Percentiles rank a stretch among this genome's conserved stretches.
Conservation (phyloP, 1,140 invertebrate species). For the Heliconius congener region DNA sequence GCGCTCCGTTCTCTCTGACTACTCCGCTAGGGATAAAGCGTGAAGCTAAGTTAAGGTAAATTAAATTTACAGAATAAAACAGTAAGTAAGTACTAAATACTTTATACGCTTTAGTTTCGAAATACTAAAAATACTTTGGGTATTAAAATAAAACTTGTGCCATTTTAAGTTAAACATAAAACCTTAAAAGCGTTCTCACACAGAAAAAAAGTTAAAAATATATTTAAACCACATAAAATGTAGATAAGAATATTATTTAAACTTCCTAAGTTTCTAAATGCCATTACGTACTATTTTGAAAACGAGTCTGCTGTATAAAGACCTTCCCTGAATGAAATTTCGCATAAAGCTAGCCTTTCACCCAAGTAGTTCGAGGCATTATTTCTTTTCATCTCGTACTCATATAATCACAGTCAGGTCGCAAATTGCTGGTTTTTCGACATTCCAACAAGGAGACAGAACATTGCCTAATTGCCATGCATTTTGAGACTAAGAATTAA, state of each 20-base stretch:
- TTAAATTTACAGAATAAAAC: too few relatives aligned
- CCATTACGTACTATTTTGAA: slow-evolving; percentile 22
- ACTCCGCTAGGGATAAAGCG: too few relatives aligned
- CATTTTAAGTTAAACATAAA: slow-evolving; percentile 4
- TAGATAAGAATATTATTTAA: slow-evolving; percentile 15
- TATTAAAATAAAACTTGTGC: neutral
- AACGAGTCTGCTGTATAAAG: slow-evolving; percentile 32
- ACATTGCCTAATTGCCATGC: slow-evolving; percentile 39
- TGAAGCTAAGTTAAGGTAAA: too few relatives aligned
- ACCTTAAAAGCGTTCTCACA: neutral
- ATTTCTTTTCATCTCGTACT: slow-evolving; percentile 39
- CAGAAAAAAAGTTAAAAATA: neutral
- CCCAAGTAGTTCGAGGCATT: slow-evolving; percentile 36
- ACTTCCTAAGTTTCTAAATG: slow-evolving; percentile 15
- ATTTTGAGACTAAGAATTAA: slow-evolving; percentile 33
- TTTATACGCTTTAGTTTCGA: too few relatives aligned
- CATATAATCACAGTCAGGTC: slow-evolving; percentile 39
- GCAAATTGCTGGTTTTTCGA: slow-evolving; percentile 39
- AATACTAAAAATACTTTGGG: neutral
- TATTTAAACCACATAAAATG: slow-evolving; percentile 4
- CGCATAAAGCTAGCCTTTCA: slow-evolving; percentile 34
- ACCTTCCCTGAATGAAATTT: slow-evolving; percentile 35
- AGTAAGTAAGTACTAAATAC: too few relatives aligned
- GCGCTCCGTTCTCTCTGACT: too few relatives aligned
- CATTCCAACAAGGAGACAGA: slow-evolving; percentile 31